Percentiles rank a stretch among this genome's conserved stretches.
phyloP scores from a whole-genome alignment of 2,797 vertebrate genomes.

The Acrossocheilus wenchowensis region DNA sequence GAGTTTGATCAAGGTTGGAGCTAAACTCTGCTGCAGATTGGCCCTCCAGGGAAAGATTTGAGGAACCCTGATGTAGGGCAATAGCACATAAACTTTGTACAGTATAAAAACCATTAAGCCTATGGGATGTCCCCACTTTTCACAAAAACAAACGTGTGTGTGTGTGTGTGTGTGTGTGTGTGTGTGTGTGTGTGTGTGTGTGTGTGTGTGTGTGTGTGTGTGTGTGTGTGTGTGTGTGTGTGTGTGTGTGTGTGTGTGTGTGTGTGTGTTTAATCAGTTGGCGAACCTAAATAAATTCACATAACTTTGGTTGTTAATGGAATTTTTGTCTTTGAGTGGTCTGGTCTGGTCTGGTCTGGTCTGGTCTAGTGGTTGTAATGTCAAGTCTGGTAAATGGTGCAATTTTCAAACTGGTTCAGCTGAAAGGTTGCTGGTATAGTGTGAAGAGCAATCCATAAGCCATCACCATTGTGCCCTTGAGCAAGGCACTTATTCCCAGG shows the following conservation, averaged over 20 bases:
- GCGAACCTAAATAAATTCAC: not conserved
- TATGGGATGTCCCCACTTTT: no score
- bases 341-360: not conserved
- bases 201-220: no score
- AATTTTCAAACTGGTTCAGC: not conserved
- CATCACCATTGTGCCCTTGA: conserved; percentile 6
- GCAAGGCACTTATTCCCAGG: conserved; percentile 16
- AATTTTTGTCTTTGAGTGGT: not conserved
- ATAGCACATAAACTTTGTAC: not conserved
- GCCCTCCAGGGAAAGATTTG: no score
- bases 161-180: no score
- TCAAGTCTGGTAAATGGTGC: not conserved
- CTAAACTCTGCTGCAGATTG: no score
- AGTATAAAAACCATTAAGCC: not conserved
- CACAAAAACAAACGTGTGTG: no score
- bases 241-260: no score
- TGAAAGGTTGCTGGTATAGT: conserved; percentile 8
- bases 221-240: no score
- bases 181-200: no score
- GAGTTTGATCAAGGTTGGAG: no score
- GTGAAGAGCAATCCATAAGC: not conserved
- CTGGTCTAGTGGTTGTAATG: not conserved
- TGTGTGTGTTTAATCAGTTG: not conserved
- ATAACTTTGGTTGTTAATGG: not conserved
- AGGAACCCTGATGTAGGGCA: no score